phyloP scores from a whole-genome alignment of 2,113 vertebrate genomes.

The Phaethon lepturus region DNA sequence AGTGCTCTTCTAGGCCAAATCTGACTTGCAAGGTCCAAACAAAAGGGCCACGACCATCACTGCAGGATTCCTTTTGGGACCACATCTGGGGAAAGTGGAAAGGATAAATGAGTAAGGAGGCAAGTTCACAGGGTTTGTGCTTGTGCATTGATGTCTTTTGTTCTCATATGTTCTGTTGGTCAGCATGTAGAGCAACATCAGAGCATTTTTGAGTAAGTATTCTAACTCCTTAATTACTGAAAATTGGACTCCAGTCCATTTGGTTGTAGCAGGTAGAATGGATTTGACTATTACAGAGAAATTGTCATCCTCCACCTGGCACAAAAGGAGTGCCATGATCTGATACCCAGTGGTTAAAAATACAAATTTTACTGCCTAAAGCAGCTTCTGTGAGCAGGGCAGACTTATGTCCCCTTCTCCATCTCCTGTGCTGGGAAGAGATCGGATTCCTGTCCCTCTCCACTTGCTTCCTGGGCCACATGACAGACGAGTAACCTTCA shows the following conservation, averaged over 20 bases:
- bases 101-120: neutral
- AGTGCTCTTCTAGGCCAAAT: neutral
- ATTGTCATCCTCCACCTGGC: neutral
- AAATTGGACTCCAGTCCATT: neutral
- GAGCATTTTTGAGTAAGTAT: neutral
- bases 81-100: neutral
- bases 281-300: neutral
- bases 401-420: neutral
- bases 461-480: rapidly evolving
- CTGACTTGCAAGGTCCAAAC: neutral
- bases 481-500: neutral
- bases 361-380: neutral
- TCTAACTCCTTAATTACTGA: neutral
- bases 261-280: neutral
- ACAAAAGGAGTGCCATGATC: neutral
- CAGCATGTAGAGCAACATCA: neutral
- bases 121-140: neutral
- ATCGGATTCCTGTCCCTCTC: neutral
- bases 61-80: neutral
- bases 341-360: neutral
- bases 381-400: neutral
- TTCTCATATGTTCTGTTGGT: neutral
- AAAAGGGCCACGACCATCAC: neutral
- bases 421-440: neutral
- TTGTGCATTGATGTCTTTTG: neutral